Base-by-base conservation (phyloP, 1,140 invertebrate species). In the Pygmarrhopalites habei region DNA sequence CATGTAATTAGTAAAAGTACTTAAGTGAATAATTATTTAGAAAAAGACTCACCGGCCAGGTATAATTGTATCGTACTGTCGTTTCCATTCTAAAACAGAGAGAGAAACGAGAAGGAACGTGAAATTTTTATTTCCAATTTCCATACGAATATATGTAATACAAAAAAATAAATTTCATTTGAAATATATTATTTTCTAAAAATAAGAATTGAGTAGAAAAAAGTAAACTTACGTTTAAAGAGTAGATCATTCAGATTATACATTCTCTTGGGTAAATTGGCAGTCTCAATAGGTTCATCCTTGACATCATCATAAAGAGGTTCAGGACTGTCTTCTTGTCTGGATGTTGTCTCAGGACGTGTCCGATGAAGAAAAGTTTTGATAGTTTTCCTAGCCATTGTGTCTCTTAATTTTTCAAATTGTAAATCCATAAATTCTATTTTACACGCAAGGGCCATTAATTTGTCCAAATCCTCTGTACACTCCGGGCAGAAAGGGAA, bases 391-490 rank as follows among this genome's bases (percentile, higher is more conserved):
- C 52, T 55, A 5, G 65, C 65, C 39, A 67, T 21, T 26, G n/a
- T 49, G 44, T 67, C 65, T 25, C 65, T 53, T 17, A 63, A 29
- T 43, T 64, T 67, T 32, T 67, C 60, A 44, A 67, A 67, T 30
- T 67, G 60, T 25, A 47, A 56, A 39, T 67, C 56, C 65, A 67
- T 63, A 43, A 56, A 60, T 29, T 67, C 65, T 17, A 67, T 67
- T 49, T 60, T 67, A 15, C 47, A 51, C 7, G 56, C 61, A 25
- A 67, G 26, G 44, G 14, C 29, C 57, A 67, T 60, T 32, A 67
- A 41, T 49, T 64, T 56, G 19, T 43, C 58, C 0, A 67, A 17
- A 43, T 67, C 65, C 23, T 35, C 49, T 2, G 58, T 29, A 44
- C 65, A 67, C 1, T 1, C 2, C 10, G 14, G 15, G 26, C 65